Conservation (phyloP, 1,140 invertebrate species). For the Dinoponera quadriceps region DNA sequence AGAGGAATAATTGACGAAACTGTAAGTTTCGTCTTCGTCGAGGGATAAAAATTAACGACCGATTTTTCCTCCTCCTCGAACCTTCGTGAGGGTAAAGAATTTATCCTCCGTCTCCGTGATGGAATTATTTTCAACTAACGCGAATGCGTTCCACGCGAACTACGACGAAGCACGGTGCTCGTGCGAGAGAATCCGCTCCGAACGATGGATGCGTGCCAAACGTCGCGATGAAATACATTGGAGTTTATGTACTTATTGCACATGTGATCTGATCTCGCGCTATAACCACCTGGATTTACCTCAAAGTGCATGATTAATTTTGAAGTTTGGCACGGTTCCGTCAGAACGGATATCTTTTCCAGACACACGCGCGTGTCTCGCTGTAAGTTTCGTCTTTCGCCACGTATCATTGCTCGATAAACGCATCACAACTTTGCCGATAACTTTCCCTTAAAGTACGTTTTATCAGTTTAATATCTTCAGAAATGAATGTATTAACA, state of each 20-base stretch:
- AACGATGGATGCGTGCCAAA: slow-evolving; percentile 20
- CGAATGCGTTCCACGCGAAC: too few relatives aligned
- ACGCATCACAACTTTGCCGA: neutral
- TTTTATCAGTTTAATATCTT: neutral
- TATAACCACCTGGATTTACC: neutral
- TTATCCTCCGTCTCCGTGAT: too few relatives aligned
- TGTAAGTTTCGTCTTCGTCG: neutral
- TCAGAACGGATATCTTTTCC: neutral
- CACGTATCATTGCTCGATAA: neutral
- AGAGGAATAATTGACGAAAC: neutral
- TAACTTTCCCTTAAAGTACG: neutral
- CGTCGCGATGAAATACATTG: slow-evolving; percentile 31
- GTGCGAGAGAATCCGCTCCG: neutral
- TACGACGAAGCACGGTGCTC: neutral
- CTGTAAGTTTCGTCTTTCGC: neutral
- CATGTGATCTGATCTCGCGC: slow-evolving; percentile 35
- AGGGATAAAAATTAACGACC: neutral
- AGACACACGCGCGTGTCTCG: too few relatives aligned
- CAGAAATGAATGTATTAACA: too few relatives aligned
- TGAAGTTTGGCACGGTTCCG: slow-evolving; percentile 15
- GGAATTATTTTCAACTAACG: too few relatives aligned
- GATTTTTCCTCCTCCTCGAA: neutral
- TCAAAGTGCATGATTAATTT: slow-evolving; percentile 34
- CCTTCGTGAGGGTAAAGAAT: too few relatives aligned
- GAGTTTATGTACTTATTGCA: slow-evolving; percentile 14